Percentiles rank a stretch among this genome's conserved stretches.
phyloP scores from a whole-genome alignment of 2,113 vertebrate species.

The Chinchilla lanigera region DNA sequence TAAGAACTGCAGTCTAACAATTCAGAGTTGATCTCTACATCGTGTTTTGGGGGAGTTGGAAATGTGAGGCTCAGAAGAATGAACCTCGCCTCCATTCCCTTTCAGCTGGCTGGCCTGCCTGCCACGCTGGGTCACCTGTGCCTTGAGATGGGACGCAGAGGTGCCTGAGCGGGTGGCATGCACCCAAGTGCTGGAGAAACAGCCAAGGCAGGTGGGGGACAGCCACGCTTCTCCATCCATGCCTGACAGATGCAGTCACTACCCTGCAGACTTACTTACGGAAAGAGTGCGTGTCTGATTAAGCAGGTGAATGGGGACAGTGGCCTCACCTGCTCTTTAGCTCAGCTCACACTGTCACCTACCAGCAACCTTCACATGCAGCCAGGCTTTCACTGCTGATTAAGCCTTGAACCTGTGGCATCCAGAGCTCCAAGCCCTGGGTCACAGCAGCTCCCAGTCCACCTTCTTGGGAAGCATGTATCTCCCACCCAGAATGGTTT shows the following conservation, averaged over 20 bases:
- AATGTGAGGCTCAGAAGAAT: background rate
- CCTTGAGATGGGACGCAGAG: background rate
- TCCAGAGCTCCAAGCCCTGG: background rate
- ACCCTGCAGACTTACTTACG: background rate
- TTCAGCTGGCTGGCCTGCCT: background rate
- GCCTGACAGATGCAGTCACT: too few relatives aligned
- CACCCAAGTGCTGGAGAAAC: background rate
- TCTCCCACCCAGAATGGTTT: background rate
- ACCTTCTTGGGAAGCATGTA: background rate
- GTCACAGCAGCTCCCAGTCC: rapidly evolving
- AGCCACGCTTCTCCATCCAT: rapidly evolving
- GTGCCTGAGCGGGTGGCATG: background rate
- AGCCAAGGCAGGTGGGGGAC: background rate
- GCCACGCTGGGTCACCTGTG: background rate
- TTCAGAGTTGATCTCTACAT: background rate
- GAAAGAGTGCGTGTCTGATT: background rate
- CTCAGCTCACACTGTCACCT: rapidly evolving
- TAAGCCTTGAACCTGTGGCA: background rate
- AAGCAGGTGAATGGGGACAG: background rate
- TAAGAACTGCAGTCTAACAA: background rate
- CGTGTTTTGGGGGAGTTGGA: background rate
- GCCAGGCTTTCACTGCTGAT: background rate
- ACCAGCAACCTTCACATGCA: background rate
- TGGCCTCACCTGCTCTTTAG: background rate
- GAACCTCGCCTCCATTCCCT: background rate